phyloP scores from a whole-genome alignment of 2,113 vertebrate species.

The Oophaga pumilio region DNA sequence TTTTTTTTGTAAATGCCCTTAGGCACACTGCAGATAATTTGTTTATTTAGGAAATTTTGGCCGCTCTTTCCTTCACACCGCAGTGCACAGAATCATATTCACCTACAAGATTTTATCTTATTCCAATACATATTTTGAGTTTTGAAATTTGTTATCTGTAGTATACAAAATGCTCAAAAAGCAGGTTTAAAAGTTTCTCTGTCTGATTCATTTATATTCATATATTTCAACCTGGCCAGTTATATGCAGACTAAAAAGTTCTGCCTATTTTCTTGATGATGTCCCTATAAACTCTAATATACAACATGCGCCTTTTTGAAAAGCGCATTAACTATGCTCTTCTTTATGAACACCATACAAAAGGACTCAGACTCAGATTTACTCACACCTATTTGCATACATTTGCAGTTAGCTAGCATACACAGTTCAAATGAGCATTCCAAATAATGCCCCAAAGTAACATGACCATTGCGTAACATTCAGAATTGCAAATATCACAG shows the following conservation, averaged over 20 bases:
- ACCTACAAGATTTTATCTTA: constrained; percentile 6
- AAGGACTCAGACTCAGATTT: no score
- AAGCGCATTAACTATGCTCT: not conserved
- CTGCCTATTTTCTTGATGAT: not conserved
- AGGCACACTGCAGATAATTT: constrained; percentile 18
- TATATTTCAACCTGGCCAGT: not conserved
- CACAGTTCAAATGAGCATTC: not conserved
- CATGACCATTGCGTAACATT: not conserved
- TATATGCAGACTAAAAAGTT: not conserved
- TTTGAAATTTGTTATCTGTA: not conserved
- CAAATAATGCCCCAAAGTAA: not conserved
- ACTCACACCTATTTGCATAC: no score
- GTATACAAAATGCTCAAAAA: constrained; percentile 6
- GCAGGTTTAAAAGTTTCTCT: not conserved
- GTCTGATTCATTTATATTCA: not conserved
- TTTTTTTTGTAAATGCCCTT: not conserved
- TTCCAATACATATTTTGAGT: constrained; percentile 8
- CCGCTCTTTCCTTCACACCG: not conserved
- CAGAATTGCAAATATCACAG: no score
- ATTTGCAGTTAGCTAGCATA: not conserved
- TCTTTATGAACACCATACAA: not conserved
- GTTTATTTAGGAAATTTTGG: constrained; percentile 28
- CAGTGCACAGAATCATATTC: constrained; percentile 2
- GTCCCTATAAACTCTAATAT: not conserved
- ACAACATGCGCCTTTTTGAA: not conserved